Evolutionary conservation across 1,140 invertebrate species (phyloP).

Genomic region (Lanistes nyassanus): DNA sequence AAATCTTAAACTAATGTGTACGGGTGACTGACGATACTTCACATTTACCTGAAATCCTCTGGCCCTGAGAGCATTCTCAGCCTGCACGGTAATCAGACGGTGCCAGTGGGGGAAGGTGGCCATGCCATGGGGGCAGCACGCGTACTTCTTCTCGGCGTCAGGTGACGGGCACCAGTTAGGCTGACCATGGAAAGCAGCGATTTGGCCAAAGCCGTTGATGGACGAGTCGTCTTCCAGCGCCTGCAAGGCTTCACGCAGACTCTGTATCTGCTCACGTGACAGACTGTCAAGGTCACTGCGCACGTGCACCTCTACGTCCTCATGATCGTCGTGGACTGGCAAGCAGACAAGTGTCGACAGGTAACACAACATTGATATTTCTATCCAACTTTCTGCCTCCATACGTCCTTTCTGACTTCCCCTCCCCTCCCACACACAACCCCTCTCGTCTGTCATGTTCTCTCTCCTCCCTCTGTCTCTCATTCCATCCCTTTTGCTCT

Average conservation of each 20-base stretch:
- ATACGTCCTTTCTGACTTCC: neutral
- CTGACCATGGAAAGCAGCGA: constrained; percentile 29
- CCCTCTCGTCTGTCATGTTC: no score
- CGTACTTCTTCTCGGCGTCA: constrained; percentile 24
- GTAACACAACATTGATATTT: neutral
- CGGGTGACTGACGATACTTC: no score
- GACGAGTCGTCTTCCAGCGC: constrained; percentile 26
- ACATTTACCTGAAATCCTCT: constrained; percentile 16
- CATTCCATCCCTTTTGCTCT: no score
- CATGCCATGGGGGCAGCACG: constrained; percentile 37
- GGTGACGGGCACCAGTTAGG: constrained; percentile 27
- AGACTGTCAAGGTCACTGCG: constrained; percentile 31
- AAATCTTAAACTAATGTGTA: no score
- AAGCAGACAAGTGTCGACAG: no score
- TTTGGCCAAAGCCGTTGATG: constrained; percentile 27
- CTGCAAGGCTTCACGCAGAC: constrained; percentile 29
- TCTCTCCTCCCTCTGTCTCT: no score
- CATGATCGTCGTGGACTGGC: no score
- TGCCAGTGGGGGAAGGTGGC: constrained; percentile 42
- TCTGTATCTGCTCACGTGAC: constrained; percentile 20
- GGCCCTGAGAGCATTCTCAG: constrained; percentile 28
- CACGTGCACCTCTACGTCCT: neutral
- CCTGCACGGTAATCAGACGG: constrained; percentile 34
- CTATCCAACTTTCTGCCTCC: neutral
- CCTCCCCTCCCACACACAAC: neutral